Base-by-base conservation (phyloP, 1,140 invertebrate genomes). In the Maniola jurtina region DNA sequence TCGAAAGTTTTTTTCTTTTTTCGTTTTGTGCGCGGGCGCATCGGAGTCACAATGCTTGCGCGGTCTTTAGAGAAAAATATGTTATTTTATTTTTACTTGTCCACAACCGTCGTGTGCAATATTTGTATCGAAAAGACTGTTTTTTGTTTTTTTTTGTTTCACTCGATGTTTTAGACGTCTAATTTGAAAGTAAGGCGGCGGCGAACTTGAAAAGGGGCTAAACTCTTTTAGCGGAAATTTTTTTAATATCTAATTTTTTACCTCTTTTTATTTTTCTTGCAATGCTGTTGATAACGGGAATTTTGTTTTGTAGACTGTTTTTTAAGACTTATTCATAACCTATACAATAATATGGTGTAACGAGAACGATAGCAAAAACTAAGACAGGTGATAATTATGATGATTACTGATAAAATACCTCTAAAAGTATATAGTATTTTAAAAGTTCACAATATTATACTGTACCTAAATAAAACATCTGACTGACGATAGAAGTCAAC, bases 91-190 rank as follows among this genome's bases (percentile, higher is more conserved):
- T 90, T 84, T 86, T 80, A 67, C 70, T 80, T 75, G 71, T 77
- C 66, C 73, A 69, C 79, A 67, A 80, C 70, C 84, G 72, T 72
- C 81, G 81, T 84, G 88, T 90, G 85, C 88, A 83, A 90, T 90
- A 88, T 90, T 87, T 87, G 84, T 90, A 80, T 84, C 75, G 82
- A 62, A 85, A 83, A 81, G 77, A 81, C 73, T 16, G 68, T 85
- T 88, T 87, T 86, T 86, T 88, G 33, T 33, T 54, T 50, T 15
- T 50, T 50, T 50, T 50, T 50, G 7, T 3, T 55, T 55, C 52
- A 69, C 60, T 66, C 68, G 75, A 74, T 72, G 76, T 82, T 78
- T 86, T 74, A 78, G 79, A 78, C 63, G 75, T 84, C 80, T 80
- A 86, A 88, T 84, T 84, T 80, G 75, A 83, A 84, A 87, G 82